phyloP scores from a whole-genome alignment of 2,888 invertebrate species.

The Tetranychus piercei region DNA sequence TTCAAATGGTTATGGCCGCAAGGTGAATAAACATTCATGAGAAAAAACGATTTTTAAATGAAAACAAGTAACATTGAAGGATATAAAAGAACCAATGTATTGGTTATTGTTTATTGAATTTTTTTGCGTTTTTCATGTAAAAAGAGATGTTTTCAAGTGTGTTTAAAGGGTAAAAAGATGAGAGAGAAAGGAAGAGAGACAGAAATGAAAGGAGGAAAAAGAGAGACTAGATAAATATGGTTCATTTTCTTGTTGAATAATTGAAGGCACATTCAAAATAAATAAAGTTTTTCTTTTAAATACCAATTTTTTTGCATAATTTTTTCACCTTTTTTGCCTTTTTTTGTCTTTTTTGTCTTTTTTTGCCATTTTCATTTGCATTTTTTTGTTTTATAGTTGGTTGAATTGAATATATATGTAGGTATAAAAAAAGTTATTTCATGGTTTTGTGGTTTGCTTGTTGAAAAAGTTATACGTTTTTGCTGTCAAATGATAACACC shows the following conservation, averaged over 20 bases:
- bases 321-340: neutral
- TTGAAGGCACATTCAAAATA: slow-evolving; percentile 1
- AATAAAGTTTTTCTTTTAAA: neutral
- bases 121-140: neutral
- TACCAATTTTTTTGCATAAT: neutral
- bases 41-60: no score
- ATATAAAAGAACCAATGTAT: neutral
- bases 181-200: no score
- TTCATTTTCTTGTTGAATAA: neutral
- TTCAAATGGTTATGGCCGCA: no score
- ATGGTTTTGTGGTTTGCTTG: neutral
- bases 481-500: no score
- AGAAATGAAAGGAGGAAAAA: neutral
- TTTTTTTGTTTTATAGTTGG: neutral
- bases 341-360: neutral
- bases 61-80: neutral
- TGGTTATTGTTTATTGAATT: neutral
- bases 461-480: neutral
- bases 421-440: neutral
- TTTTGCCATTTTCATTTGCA: neutral
- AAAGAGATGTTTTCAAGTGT: no score
- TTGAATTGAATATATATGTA: neutral
- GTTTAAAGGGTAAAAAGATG: no score
- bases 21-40: no score
- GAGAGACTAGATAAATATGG: neutral